These are phyloP conservation scores for Fabriciana adippe DNA, from an alignment of 2,888 invertebrate species.

Conservation along the genomic window DNA sequence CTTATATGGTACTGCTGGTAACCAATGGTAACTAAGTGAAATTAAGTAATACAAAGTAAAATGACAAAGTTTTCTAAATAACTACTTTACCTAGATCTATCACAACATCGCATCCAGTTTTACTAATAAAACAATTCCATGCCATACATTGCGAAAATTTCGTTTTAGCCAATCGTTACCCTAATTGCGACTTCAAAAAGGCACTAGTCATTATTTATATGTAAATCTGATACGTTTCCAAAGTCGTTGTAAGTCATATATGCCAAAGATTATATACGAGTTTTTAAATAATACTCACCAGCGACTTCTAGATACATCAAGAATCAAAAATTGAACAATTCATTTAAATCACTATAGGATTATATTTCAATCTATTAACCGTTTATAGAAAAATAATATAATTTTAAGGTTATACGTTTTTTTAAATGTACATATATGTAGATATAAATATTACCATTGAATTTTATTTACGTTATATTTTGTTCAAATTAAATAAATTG, in stretches of 20 bases:
- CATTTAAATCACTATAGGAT: background rate
- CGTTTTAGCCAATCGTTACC: constrained; percentile 39
- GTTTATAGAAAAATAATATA: no score
- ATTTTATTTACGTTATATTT: no score
- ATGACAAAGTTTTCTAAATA: constrained; percentile 12
- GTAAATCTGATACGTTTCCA: constrained; percentile 54
- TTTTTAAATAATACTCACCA: constrained; percentile 7
- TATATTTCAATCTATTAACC: background rate
- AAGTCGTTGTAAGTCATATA: constrained; percentile 55
- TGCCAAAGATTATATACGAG: constrained; percentile 20
- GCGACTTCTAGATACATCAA: background rate
- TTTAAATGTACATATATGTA: no score
- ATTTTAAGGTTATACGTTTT: no score
- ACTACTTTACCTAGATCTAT: constrained; percentile 45
- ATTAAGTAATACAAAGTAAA: constrained; percentile 4
- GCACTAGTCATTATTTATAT: constrained; percentile 65
- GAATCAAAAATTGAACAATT: background rate
- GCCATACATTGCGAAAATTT: constrained; percentile 29
- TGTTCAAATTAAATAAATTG: no score
- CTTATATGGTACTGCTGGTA: background rate
- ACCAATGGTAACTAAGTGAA: background rate
- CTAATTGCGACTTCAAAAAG: constrained; percentile 64
- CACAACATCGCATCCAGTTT: constrained; percentile 47
- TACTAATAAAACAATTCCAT: constrained; percentile 32
- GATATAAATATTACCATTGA: no score